Base-by-base conservation (phyloP, 1,140 invertebrate species). In the Penaeus japonicus region DNA sequence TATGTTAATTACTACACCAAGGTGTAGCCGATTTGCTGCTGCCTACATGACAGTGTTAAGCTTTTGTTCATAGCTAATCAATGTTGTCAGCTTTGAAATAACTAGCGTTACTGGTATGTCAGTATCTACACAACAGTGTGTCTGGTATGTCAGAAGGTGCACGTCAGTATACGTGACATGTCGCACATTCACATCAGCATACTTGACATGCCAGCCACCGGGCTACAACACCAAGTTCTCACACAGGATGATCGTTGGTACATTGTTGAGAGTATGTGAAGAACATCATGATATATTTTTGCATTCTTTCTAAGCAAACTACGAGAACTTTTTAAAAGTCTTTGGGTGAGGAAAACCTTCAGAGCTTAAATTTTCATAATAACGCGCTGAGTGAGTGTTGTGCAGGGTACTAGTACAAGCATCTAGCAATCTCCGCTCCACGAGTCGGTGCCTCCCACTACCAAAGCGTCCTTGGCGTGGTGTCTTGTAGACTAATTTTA, bases 321-420 rank as follows among this genome's bases (percentile, higher is more conserved):
- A 83, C 81, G 57, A 83, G 30, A 83, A 83, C 81, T 65, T 59
- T 39, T 83, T 47, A 47, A 59, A 82, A 82, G 80, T 82, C 30
- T 82, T 82, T 82, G 54, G 80, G 53, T 55, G 55, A 59, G 55
- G 80, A 82, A 82, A 82, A 82, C 80, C 80, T 82, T 82, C 80
- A 82, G 80, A 82, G 80, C 80, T 82, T 55, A 82, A 82, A 47
- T 57, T 82, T 55, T 82, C 55, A 47, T 47, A 47, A 53, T 57
- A 32, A 82, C 27, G 80, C 55, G 55, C 22, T 82, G 80, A 55
- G 80, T 82, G 80, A 57, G 53, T 82, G 54, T 59, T 82, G 80
- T 59, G 54, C 55, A 82, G 59, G 80, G 80, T 57, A 59, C 80
- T 82, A 82, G 80, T 82, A 82, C 55, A 82, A 82, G 80, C 80